These are phyloP conservation scores for Psammodynastes pulverulentus DNA, from an alignment of 2,113 vertebrate species.

Conservation along the genomic window DNA sequence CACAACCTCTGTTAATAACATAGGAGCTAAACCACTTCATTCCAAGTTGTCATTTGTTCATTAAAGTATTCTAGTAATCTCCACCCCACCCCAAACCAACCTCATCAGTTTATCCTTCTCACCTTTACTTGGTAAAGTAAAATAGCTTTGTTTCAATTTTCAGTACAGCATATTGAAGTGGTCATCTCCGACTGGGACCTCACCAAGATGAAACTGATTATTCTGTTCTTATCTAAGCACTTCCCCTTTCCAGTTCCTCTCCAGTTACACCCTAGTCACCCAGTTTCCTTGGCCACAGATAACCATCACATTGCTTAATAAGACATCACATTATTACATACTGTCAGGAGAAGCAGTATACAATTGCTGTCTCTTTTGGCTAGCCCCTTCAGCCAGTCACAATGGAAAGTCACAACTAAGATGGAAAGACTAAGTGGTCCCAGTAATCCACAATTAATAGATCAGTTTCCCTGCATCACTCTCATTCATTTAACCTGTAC, in stretches of 20 bases:
- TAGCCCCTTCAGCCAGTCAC: neutral
- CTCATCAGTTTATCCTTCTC: neutral
- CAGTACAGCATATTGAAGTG: neutral
- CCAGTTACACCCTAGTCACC: neutral
- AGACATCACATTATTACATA: neutral
- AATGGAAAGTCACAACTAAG: neutral
- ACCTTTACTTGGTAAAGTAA: neutral
- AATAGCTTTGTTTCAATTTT: neutral
- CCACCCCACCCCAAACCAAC: neutral
- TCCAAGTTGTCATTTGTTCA: neutral
- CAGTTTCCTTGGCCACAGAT: neutral
- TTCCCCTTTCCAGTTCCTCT: slow-evolving; percentile 8
- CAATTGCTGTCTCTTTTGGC: neutral
- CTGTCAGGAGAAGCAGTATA: neutral
- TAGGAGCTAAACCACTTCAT: neutral
- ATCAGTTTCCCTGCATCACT: neutral
- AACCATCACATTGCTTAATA: too few species aligned
- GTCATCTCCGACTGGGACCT: neutral
- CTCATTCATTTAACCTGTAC: neutral
- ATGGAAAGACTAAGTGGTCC: neutral
- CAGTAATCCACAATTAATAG: neutral
- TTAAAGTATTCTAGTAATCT: neutral
- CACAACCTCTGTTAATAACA: neutral
- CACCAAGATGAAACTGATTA: neutral
- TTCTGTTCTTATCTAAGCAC: neutral